These are phyloP conservation scores for Anarsia innoxiella DNA, from an alignment of 2,888 invertebrate species.

Conservation along the genomic window DNA sequence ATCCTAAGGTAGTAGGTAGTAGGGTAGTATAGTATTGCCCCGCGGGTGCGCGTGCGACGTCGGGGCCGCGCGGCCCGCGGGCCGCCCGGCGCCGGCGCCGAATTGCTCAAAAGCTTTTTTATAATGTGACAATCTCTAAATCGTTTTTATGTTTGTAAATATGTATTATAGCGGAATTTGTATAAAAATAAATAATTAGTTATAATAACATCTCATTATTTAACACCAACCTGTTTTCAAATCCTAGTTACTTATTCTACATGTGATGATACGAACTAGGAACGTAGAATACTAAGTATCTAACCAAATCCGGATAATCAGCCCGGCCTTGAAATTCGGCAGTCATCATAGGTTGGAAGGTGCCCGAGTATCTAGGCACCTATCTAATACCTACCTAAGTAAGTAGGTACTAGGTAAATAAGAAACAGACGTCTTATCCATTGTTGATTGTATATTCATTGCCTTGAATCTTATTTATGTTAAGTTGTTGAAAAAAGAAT, in stretches of 20 bases:
- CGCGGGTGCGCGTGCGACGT: conserved; percentile 14
- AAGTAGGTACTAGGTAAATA: no score
- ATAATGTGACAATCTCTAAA: conserved; percentile 60
- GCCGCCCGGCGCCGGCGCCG: conserved; percentile 37
- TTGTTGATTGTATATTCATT: no score
- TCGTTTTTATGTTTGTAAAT: conserved; percentile 73
- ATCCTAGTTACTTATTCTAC: no score
- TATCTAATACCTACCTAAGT: no score
- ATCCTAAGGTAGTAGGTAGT: conserved; percentile 34
- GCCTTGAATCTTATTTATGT: not conserved
- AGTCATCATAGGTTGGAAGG: no score
- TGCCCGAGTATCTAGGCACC: no score
- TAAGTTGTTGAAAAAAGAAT: conserved; percentile 50
- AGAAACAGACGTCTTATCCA: no score
- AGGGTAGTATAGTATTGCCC: conserved; percentile 24
- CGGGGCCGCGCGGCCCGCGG: conserved; percentile 24
- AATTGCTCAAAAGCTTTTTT: conserved; percentile 63
- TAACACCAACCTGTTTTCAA: no score
- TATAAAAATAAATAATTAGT: conserved; percentile 68
- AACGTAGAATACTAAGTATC: no score
- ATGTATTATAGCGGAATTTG: conserved; percentile 74
- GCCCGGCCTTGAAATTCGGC: no score
- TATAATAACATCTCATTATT: conserved; percentile 21
- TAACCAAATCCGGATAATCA: no score
- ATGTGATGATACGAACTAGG: no score